A percentile compares a stretch with the other conserved stretches of the same genome.
These are phyloP conservation scores for Leuciscus waleckii DNA, from an alignment of 2,797 vertebrate genomes.

Conservation along the genomic window DNA sequence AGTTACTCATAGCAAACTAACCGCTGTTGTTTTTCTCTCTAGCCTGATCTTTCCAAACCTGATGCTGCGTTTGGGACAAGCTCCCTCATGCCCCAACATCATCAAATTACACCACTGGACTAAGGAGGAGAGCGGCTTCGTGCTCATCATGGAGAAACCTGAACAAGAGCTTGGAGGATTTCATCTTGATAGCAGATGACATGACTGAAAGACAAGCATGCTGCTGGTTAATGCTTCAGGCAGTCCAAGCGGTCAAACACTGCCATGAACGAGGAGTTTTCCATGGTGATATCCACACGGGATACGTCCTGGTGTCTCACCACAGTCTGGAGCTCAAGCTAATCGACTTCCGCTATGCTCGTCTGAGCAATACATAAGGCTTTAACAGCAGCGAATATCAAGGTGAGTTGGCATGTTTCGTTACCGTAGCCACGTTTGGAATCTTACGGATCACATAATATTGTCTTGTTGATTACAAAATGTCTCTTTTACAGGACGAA, in stretches of 20 bases:
- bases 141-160: background rate
- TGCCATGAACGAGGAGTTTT: background rate
- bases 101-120: background rate
- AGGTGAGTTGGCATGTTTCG: background rate
- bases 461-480: background rate
- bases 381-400: background rate
- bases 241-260: background rate
- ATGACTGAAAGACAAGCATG: background rate
- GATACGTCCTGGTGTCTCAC: background rate
- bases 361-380: background rate
- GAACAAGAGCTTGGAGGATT: background rate
- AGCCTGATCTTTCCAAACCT: background rate
- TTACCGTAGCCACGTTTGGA: background rate
- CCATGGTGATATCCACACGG: background rate
- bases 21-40: background rate
- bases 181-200: background rate
- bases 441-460: background rate
- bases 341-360: background rate
- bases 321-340: background rate
- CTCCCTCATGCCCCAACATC: background rate
- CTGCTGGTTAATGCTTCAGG: background rate
- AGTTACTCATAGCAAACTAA: background rate
- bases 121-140: background rate
- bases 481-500: background rate
- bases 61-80: background rate